Conservation (phyloP, 2,797 vertebrate species). For the Ctenopoma kingsleyae region DNA sequence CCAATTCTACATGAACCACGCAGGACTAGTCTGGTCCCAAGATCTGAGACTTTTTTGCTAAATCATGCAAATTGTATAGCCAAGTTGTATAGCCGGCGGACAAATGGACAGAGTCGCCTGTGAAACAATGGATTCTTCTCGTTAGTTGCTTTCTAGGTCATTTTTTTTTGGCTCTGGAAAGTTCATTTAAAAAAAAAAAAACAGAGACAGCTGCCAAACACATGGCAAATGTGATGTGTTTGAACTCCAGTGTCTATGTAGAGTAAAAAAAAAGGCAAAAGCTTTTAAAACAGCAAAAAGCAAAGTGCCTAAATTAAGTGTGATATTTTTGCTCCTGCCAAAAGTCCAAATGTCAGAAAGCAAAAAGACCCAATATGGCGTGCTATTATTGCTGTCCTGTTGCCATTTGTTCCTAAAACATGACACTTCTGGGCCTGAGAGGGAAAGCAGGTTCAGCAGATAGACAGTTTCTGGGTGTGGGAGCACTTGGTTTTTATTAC, state of each 20-base stretch:
- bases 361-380: conserved; percentile 22
- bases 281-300: conserved; percentile 40
- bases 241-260: conserved; percentile 14
- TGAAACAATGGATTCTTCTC: conserved; percentile 8
- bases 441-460: conserved; percentile 37
- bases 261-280: conserved; percentile 43
- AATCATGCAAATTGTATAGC: conserved; percentile 25
- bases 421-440: conserved; percentile 28
- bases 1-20: conserved; percentile 24
- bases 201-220: conserved; percentile 34
- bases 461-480: conserved; percentile 48
- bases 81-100: no score
- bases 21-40: neutral
- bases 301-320: conserved; percentile 51
- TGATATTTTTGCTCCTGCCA: conserved; percentile 57
- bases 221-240: conserved; percentile 45
- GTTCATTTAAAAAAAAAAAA: conserved; percentile 17
- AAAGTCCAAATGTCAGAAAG: conserved; percentile 51
- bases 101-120: neutral
- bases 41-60: neutral
- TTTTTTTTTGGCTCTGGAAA: conserved; percentile 47
- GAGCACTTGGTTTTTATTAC: conserved; percentile 48
- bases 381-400: conserved; percentile 46
- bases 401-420: conserved; percentile 52
- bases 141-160: neutral